These are phyloP conservation scores for Ferrisia virgata DNA, from an alignment of 2,888 invertebrate species.

Conservation along the genomic window DNA sequence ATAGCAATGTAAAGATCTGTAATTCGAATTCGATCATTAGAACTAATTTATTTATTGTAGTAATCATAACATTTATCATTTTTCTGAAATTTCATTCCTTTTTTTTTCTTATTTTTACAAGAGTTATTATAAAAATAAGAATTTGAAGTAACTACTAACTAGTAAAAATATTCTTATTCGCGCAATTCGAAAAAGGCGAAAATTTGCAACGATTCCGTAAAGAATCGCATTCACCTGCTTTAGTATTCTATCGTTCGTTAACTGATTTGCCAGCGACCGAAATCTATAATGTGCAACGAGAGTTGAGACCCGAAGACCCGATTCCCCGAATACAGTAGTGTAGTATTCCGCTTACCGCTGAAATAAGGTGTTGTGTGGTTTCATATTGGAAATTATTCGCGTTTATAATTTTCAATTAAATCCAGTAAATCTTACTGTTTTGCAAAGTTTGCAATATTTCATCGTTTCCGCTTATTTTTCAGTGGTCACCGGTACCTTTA, in stretches of 20 bases:
- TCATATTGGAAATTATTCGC: neutral
- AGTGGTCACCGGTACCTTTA: neutral
- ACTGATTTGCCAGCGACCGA: neutral
- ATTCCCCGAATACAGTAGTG: neutral
- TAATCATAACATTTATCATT: no score
- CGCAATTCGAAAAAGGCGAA: neutral
- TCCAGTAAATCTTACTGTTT: neutral
- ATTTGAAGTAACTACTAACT: no score
- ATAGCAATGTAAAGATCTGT: no score
- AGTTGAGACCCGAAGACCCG: neutral
- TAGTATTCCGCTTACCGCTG: constrained; percentile 20
- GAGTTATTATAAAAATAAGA: no score
- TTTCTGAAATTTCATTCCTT: no score
- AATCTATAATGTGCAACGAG: constrained; percentile 1
- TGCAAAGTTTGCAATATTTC: neutral
- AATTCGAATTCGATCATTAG: no score
- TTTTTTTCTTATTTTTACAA: no score
- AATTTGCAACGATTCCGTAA: neutral
- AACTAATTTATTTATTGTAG: no score
- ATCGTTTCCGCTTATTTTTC: neutral
- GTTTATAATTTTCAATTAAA: neutral
- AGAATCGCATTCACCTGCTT: neutral
- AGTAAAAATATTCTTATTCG: no score
- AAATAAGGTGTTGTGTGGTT: neutral
- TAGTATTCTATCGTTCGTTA: neutral